Evolutionary conservation across 2,888 invertebrate genomes (phyloP), one percentile per base, ranked within the genome.

Genomic region (Pherbina coryleti): DNA sequence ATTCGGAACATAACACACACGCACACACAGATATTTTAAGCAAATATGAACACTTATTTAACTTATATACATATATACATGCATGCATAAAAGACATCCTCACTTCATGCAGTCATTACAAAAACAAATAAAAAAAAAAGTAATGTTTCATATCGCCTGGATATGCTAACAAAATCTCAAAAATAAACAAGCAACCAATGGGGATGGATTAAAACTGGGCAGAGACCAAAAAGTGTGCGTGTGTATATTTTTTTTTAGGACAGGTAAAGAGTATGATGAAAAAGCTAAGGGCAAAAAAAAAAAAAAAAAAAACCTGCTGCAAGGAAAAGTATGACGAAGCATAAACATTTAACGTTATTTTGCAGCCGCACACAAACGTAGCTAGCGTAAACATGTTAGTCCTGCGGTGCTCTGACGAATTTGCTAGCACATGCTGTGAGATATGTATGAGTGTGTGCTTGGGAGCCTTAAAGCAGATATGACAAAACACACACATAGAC

Each of bases 161-260:
- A 9, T 74, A 28, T 62, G 62, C 19, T 25, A 74, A 62, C 25
- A 19, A 62, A 74, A 74, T 74, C 73, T 25, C 44, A 44, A 74
- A 74, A n/a, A 37, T 74, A 74, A 74, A 62, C 49, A 51, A 22
- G 17, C 57, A 74, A 2, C 22, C 31, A 9, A 14, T 62, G 60
- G 19, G 62, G 64, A 11, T n/a, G 19, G 28, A 64, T 64, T 74
- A 74, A 62, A 74, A 55, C 37, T 57, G 49, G 17, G 37, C 7
- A 22, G 17, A n/a, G 62, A 62, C 34, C n/a, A 55, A n/a, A 5
- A 51, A 1, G 28, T 8, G 14, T 11, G 51, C 14, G 28, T 17
- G 14, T 19, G 60, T 28, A 19, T 31, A 5, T 44, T 44, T 5
- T 9, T 19, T 55, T 44, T 44, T 11, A 11, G 44, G 31, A 28